Evolutionary conservation across 2,888 invertebrate genomes (phyloP), one percentile per base, ranked within the genome.

Genomic region (Marasmarcha lunaedactyla): DNA sequence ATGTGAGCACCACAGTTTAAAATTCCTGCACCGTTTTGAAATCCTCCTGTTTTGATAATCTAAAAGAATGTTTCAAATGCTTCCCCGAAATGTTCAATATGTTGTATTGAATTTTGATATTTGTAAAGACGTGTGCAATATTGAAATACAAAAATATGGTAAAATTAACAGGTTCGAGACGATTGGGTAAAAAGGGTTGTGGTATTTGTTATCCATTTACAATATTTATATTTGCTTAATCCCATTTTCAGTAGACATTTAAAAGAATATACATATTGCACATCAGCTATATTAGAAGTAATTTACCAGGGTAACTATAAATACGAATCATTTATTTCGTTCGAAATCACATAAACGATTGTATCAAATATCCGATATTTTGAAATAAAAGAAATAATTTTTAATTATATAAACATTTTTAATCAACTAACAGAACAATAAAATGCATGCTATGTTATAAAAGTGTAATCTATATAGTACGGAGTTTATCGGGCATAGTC

Each of bases 121-220:
- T 34, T 4, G 13, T 13, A 34, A 4, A 12, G 4, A 34, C 2
- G 4, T 34, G 10, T 30, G 14, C 34, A 14, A 12, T 34, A 34
- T 13, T 11, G 14, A 34, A 3, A 13, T 13, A 14, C 12, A 5
- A 20, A 20, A 20, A 20, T 20, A 4, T 34, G 14, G 14, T 34
- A 13, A 34, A 14, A 34, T 12, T 11, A 12, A 71, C 71, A 72
- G 63, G 69, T 71, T 63, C 50, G 56, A 57, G 51, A 60, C 59
- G 64, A 63, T 67, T 73, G 74, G 73, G 71, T 78, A 77, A 68
- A 5, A 71, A 71, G 70, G 74, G 83, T 83, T 84, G 79, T 83
- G 79, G 71, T 64, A 70, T 68, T 72, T 70, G 71, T 68, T 76
- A 77, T 66, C 63, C 63, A 62, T 83, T 71, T 77, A 74, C 67